phyloP scores from a whole-genome alignment of 2,797 vertebrate genomes.

The Anniella stebbinsi region DNA sequence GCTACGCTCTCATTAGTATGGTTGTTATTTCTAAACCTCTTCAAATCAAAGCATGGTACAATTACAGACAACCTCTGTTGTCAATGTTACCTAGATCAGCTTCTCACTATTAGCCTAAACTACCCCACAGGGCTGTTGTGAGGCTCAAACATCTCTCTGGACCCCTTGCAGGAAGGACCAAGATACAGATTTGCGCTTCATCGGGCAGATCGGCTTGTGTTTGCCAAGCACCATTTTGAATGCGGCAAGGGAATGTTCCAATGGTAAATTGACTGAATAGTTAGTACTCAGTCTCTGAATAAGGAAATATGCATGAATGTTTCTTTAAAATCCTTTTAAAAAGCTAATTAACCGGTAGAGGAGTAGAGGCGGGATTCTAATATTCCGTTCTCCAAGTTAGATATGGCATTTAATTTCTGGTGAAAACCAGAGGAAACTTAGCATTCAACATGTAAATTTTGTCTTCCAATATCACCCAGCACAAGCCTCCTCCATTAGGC shows the following conservation, averaged over 20 bases:
- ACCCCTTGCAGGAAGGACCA: neutral
- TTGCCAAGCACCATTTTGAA: neutral
- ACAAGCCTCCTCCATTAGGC: neutral
- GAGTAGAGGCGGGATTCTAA: neutral
- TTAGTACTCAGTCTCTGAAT: neutral
- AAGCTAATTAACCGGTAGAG: neutral
- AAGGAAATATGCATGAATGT: neutral
- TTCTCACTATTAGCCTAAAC: neutral
- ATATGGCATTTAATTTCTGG: slow-evolving; percentile 1
- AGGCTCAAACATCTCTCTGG: neutral
- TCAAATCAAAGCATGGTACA: neutral
- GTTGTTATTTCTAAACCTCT: neutral
- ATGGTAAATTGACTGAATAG: neutral
- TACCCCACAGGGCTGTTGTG: neutral
- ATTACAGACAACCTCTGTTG: neutral
- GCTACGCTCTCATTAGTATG: too few relatives aligned
- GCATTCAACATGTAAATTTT: neutral
- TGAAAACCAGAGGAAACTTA: neutral
- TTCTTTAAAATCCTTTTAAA: neutral
- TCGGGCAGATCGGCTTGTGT: neutral
- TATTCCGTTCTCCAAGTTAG: neutral
- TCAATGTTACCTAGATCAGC: neutral
- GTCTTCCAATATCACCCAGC: neutral
- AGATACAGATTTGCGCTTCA: neutral
- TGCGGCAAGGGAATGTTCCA: neutral